phyloP scores from a whole-genome alignment of 2,888 invertebrate genomes.

The Xanthorhoe designata region DNA sequence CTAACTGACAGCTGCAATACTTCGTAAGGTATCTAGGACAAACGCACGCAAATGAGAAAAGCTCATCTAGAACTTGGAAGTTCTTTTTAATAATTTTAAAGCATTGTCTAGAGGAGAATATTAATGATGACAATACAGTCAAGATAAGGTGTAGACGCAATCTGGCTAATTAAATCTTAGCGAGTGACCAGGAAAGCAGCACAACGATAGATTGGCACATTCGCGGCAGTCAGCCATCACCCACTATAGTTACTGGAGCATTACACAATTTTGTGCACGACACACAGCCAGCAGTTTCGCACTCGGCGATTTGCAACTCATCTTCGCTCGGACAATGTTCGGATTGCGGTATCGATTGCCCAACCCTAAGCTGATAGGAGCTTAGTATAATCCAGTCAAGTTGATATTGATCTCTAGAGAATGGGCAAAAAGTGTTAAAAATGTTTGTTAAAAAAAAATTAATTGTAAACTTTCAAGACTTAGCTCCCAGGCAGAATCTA shows the following conservation, averaged over 20 bases:
- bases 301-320: conserved; percentile 37
- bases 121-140: background rate
- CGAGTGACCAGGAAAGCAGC: conserved; percentile 7
- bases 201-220: conserved; percentile 22
- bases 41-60: background rate
- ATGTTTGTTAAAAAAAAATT: no score
- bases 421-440: no score
- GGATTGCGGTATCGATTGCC: conserved; percentile 32
- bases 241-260: conserved; percentile 12
- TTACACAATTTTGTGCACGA: conserved; percentile 33
- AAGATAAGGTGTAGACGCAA: background rate
- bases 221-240: conserved; percentile 13
- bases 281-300: conserved; percentile 21
- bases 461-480: no score
- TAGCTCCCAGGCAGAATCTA: background rate
- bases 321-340: conserved; percentile 35
- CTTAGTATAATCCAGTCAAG: conserved; percentile 3
- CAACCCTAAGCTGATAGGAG: conserved; percentile 12
- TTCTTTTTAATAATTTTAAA: background rate
- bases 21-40: background rate
- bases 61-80: background rate
- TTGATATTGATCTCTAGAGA: background rate
- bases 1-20: background rate
- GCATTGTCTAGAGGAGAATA: background rate
- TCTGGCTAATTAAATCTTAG: background rate